Base-by-base conservation (phyloP, 2,888 invertebrate species). In the Camptogramma bilineatum region DNA sequence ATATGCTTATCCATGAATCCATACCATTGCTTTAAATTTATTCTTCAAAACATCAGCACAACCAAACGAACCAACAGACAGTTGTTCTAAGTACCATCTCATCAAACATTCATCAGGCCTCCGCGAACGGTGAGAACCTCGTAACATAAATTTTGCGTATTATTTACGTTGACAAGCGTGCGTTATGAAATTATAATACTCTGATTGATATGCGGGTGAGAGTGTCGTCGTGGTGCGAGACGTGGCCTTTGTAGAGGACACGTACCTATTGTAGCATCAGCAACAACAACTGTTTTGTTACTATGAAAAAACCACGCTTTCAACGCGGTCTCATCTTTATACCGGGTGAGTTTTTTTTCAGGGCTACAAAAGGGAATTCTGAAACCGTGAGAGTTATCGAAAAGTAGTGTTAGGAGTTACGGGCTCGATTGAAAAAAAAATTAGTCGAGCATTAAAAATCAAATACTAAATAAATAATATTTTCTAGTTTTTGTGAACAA, bases 71-170 rank as follows among this genome's bases (percentile, higher is more conserved):
- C 67, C 53, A 53, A 50, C 54, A 58, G 70, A 75, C 77, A 77
- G 74, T 72, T 75, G 77, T 79, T 75, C 72, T 75, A 81, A 83
- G 54, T 59, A 52, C 51, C 51, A 87, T 87, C 81, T 80, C 78
- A 88, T 91, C 88, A 88, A 75, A 88, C 84, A 93, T 93, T 90
- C 92, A 84, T 80, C 74, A 84, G 77, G 82, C 81, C 83, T 80
- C 75, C 78, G 78, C 79, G 83, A 85, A 87, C 90, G 90, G 91
- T 91, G 92, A 91, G 92, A 93, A 91, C 89, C 86, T 89, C 88
- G 89, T 90, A 91, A 91, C 92, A 93, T 93, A 92, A 92, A 93
- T 92, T 93, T 93, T 87, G 91, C 91, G 91, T 91, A 93, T 93
- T 92, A 92, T 91, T 91, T 91, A 91, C 84, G 88, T 85, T 88